A percentile compares a stretch with the other conserved stretches of the same genome.
These are phyloP conservation scores for Procambarus virginalis DNA, from an alignment of 1,140 invertebrate genomes.

Conservation along the genomic window DNA sequence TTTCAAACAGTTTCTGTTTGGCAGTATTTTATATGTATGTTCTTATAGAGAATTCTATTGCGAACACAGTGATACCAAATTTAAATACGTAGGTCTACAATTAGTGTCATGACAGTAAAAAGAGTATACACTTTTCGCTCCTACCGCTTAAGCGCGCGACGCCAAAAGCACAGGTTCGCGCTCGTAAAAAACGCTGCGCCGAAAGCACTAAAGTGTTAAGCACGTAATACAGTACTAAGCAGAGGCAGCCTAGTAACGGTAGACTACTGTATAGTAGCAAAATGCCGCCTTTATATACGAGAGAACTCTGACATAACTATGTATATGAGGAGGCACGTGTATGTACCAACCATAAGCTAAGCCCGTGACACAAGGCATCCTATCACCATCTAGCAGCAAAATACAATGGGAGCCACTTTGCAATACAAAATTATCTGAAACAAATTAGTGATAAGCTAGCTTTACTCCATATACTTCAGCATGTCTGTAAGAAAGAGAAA, in stretches of 20 bases:
- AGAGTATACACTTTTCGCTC: too few species aligned
- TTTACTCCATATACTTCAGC: constrained; percentile 7
- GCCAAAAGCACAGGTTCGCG: too few species aligned
- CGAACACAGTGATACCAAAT: too few species aligned
- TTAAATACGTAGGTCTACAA: too few species aligned
- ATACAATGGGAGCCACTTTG: background rate
- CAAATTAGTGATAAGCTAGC: background rate
- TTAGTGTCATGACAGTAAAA: too few species aligned
- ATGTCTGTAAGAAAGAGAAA: constrained; percentile 34
- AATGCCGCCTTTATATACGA: background rate
- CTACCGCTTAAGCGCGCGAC: too few species aligned
- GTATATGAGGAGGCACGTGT: background rate
- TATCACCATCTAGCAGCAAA: constrained; percentile 8
- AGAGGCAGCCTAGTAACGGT: background rate
- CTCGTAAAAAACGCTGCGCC: too few species aligned
- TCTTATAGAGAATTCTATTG: too few species aligned
- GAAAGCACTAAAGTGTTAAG: too few species aligned
- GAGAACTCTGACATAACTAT: background rate
- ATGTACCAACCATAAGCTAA: background rate
- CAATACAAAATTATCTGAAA: constrained; percentile 3
- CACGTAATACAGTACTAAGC: background rate
- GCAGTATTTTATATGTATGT: too few species aligned
- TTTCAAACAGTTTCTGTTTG: too few species aligned
- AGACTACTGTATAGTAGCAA: background rate
- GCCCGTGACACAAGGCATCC: background rate